A percentile compares a stretch with the other conserved stretches of the same genome.
These are phyloP conservation scores for Sitta europaea DNA, from an alignment of 2,113 vertebrate genomes.

Conservation along the genomic window DNA sequence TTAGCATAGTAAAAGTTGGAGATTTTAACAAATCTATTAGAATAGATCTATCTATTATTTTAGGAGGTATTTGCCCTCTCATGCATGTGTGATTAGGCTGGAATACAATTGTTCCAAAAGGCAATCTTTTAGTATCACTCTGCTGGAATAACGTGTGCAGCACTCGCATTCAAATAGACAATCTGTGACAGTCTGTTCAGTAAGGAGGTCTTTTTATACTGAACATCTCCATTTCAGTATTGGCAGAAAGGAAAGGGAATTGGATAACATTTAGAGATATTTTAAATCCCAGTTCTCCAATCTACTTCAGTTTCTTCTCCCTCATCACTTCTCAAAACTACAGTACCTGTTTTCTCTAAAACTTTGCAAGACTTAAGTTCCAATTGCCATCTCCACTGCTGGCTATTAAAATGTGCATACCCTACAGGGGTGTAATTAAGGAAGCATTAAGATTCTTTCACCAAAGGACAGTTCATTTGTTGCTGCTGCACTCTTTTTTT, in stretches of 20 bases:
- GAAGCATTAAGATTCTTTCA: conserved; percentile 31
- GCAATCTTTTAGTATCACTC: background rate
- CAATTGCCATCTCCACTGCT: background rate
- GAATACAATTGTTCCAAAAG: background rate
- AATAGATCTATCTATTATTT: background rate
- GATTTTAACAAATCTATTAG: background rate
- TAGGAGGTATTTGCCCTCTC: background rate
- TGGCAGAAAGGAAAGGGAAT: background rate
- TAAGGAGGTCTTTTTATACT: background rate
- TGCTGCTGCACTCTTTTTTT: background rate
- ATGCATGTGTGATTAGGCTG: background rate
- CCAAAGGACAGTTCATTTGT: conserved; percentile 25
- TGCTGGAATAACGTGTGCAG: background rate
- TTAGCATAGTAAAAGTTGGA: background rate
- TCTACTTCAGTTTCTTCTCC: background rate
- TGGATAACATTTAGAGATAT: background rate
- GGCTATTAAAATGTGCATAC: conserved; percentile 35
- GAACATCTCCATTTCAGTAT: background rate
- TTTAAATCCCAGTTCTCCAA: background rate
- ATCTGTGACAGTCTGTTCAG: background rate
- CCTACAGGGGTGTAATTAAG: conserved; percentile 64
- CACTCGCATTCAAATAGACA: background rate
- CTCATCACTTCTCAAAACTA: background rate
- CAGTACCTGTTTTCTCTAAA: background rate
- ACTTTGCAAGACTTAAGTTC: background rate